Evolutionary conservation across 2,888 invertebrate species (phyloP).

Genomic region (Bedellia somnulentella): DNA sequence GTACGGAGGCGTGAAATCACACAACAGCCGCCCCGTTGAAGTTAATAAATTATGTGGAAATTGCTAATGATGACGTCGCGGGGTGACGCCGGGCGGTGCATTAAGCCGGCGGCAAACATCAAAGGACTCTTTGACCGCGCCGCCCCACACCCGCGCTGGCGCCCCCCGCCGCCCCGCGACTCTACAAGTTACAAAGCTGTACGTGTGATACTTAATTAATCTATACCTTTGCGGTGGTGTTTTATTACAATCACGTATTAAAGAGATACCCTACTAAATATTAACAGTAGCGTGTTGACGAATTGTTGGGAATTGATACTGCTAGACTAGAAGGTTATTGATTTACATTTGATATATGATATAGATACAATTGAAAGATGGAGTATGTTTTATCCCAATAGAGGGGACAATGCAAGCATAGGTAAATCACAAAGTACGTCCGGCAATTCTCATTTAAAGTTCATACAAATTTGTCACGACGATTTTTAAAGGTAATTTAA

Average conservation of each 20-base stretch:
- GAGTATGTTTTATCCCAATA: no score
- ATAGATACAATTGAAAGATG: no score
- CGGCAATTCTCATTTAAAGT: no score
- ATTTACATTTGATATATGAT: no score
- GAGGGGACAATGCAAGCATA: no score
- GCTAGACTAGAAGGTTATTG: no score
- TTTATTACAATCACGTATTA: not conserved
- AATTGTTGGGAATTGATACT: no score
- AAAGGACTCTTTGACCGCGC: slow-evolving; percentile 59
- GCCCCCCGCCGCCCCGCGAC: slow-evolving; percentile 29
- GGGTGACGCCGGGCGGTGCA: slow-evolving; percentile 55
- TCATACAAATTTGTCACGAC: no score
- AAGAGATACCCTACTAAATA: no score
- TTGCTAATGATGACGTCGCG: slow-evolving; percentile 53
- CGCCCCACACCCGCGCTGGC: slow-evolving; percentile 48
- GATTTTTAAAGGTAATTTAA: no score
- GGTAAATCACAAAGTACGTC: no score
- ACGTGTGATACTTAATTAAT: slow-evolving; percentile 7
- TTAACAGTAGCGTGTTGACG: no score
- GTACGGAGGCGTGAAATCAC: slow-evolving; percentile 47
- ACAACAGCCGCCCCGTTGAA: slow-evolving; percentile 44
- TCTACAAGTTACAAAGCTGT: slow-evolving; percentile 4
- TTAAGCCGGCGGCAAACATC: slow-evolving; percentile 62
- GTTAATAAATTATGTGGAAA: slow-evolving; percentile 61
- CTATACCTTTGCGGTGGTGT: slow-evolving; percentile 2